phyloP scores from a whole-genome alignment of 2,797 vertebrate species.

The Myotis vivesi region DNA sequence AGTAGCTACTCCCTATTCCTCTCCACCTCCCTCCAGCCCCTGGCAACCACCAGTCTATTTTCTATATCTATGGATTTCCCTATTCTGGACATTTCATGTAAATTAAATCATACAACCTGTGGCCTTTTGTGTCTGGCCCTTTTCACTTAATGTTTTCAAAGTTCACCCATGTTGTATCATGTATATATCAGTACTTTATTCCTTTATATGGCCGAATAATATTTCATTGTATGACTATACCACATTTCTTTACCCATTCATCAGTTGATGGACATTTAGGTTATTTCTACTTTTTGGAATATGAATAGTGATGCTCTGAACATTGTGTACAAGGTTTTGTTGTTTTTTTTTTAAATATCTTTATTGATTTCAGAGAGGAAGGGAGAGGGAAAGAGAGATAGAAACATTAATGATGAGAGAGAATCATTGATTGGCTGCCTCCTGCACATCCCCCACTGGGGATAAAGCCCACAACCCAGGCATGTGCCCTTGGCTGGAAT shows the following conservation, averaged over 20 bases:
- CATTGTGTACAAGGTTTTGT: neutral
- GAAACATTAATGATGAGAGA: no score
- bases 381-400: no score
- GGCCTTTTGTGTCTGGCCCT: neutral
- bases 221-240: neutral
- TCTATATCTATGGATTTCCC: neutral
- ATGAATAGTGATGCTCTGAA: neutral
- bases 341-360: neutral
- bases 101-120: neutral
- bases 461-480: no score
- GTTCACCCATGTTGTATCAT: neutral
- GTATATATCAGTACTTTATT: neutral
- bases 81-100: neutral
- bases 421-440: no score
- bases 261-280: neutral
- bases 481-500: no score
- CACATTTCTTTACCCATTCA: neutral
- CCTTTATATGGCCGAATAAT: constrained; percentile 6
- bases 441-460: no score
- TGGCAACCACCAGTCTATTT: neutral
- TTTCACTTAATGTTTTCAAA: neutral
- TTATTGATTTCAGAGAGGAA: no score
- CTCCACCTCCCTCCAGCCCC: neutral
- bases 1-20: neutral
- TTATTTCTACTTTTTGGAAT: constrained; percentile 11